Base-by-base conservation (phyloP, 2,113 vertebrate species). In the Cyanoramphus novaezelandiae region DNA sequence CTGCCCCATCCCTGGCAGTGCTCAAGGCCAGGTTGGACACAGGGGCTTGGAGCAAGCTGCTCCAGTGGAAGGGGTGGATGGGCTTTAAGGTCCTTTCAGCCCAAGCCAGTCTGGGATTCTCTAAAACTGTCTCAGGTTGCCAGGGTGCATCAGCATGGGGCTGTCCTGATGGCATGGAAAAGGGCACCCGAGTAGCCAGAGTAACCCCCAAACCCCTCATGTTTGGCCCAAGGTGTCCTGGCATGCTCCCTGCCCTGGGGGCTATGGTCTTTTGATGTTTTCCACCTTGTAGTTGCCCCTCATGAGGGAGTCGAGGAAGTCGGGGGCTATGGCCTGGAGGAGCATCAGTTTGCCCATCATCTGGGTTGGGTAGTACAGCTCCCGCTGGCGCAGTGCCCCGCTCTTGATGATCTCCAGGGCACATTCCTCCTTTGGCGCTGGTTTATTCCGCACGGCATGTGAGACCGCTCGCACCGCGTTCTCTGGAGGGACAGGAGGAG, bases 351-450 rank as follows among this genome's bases (percentile, higher is more conserved):
- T 28, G 55, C 47, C 3, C 12, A 47, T 1, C 0, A 1, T 0
- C 19, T 17, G 4, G 35, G 25, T 1, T 0, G 87, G 91, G 29
- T 98, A 98, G 55, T 88, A 86, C 9, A 98, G 14, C 91, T 98
- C 98, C 3, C 97, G 82, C 63, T 39, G 90, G n/a, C 97, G 97
- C 52, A 98, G 95, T 0, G 25, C 93, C 39, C 92, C 97, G 0
- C 97, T 97, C 52, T 95, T 98, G 96, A 98, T 96, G 84, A 98
- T 98, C 90, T 98, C 97, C 85, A 98, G 91, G 0, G 98, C 98
- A 1, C 98, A 98, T 23, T 98, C 98, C 67, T 98, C 97, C 94
- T 98, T 98, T 0, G 98, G 98, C 2, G 98, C 81, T 0, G 96
- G 88, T 0, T 39, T 3, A 24, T 0, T 0, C 1, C 2, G 3